These are phyloP conservation scores for Drosophila ironensis DNA, from an alignment of 1,140 invertebrate genomes.

Conservation along the genomic window DNA sequence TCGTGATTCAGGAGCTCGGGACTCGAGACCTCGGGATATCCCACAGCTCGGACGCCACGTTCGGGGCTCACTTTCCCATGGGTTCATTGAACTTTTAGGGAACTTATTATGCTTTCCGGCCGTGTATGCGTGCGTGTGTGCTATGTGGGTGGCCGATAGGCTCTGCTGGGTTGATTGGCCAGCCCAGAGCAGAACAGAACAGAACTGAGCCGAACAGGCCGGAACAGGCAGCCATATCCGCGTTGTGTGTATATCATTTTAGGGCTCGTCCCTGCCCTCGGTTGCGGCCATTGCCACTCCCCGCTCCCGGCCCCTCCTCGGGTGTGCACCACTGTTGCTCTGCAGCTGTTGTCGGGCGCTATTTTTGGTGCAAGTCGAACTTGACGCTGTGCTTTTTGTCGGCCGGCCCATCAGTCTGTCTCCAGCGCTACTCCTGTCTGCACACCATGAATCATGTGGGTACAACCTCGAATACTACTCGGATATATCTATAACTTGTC, in stretches of 20 bases:
- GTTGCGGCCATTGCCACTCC: conserved; percentile 27
- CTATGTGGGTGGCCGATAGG: conserved; percentile 34
- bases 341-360: conserved; percentile 41
- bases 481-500: not conserved
- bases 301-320: not conserved
- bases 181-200: conserved; percentile 5
- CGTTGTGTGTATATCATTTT: conserved; percentile 52
- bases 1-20: not conserved
- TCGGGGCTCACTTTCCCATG: conserved; percentile 62
- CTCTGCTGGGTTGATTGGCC: conserved; percentile 45
- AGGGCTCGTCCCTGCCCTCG: conserved; percentile 48
- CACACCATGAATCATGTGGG: conserved; percentile 56
- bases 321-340: conserved; percentile 35
- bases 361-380: conserved; percentile 48
- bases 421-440: conserved; percentile 49
- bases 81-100: conserved; percentile 73
- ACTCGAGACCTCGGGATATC: not conserved
- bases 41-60: conserved; percentile 5
- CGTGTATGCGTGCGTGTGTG: not conserved
- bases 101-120: conserved; percentile 60
- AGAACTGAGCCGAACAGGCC: too few relatives aligned
- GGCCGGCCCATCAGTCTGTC: conserved; percentile 45
- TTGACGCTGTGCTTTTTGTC: conserved; percentile 38
- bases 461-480: not conserved
- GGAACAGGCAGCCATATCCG: conserved; percentile 10